Conservation (phyloP, 2,113 vertebrate species). For the Indri indri region DNA sequence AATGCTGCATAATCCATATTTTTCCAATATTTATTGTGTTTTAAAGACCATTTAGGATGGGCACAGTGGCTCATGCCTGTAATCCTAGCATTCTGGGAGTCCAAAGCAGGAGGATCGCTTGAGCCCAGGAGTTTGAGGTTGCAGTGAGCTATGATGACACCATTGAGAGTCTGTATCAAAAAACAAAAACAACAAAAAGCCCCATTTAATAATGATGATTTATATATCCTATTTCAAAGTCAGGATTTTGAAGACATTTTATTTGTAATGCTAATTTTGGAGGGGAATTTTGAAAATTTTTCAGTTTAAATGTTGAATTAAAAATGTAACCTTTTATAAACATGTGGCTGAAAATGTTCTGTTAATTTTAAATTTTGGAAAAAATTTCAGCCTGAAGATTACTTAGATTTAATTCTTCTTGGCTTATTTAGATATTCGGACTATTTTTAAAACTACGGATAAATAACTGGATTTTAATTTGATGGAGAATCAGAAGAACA, state of each 20-base stretch:
- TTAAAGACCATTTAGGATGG: neutral
- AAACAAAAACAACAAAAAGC: neutral
- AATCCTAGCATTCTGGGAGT: too few species aligned
- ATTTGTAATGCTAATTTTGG: neutral
- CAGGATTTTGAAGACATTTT: neutral
- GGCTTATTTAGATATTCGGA: neutral
- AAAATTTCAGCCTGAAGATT: neutral
- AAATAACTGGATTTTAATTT: constrained; percentile 43
- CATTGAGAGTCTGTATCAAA: too few species aligned
- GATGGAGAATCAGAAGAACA: constrained; percentile 50
- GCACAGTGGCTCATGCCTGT: too few species aligned
- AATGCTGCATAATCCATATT: neutral
- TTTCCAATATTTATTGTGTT: constrained; percentile 20
- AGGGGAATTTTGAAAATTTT: neutral
- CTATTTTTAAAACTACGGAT: neutral
- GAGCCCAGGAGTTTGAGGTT: too few species aligned
- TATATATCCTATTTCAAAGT: constrained; percentile 6
- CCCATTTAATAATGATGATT: neutral
- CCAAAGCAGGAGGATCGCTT: too few species aligned
- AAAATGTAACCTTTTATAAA: constrained; percentile 18
- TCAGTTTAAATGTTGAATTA: neutral
- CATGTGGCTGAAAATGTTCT: neutral
- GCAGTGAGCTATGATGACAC: too few species aligned
- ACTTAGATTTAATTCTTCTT: neutral
- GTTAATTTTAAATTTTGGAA: constrained; percentile 41